These are phyloP conservation scores for Drosophila virilis DNA, from an alignment of 1,140 invertebrate species.

Conservation along the genomic window DNA sequence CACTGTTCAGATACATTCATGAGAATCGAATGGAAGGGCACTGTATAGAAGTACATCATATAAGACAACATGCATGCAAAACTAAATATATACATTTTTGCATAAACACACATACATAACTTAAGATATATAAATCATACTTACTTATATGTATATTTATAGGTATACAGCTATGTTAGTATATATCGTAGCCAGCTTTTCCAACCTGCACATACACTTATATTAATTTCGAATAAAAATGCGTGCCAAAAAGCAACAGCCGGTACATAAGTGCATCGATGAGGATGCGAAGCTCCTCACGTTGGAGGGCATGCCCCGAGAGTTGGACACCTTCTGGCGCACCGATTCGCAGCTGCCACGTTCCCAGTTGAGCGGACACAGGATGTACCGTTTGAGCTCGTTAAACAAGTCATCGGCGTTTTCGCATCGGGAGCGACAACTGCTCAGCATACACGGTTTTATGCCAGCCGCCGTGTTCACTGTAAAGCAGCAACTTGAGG, in stretches of 20 bases:
- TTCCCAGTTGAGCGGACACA: not conserved
- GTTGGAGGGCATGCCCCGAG: constrained; percentile 22
- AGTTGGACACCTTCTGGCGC: constrained; percentile 50
- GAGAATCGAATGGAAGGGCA: no score
- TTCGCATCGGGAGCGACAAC: constrained; percentile 92
- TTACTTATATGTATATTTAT: no score
- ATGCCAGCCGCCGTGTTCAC: constrained; percentile 92
- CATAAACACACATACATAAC: no score
- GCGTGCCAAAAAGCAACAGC: not conserved
- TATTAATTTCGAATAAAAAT: constrained; percentile 2
- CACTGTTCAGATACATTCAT: no score
- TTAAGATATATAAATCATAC: no score
- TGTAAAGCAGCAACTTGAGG: constrained; percentile 92
- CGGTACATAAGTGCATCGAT: constrained; percentile 12
- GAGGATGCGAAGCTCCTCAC: not conserved
- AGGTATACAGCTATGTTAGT: no score
- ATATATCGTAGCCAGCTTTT: not conserved
- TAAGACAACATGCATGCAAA: no score
- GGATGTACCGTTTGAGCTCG: not conserved
- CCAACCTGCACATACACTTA: constrained; percentile 3
- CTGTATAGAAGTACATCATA: no score
- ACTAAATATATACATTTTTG: no score
- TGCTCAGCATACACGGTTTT: constrained; percentile 93
- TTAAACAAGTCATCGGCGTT: constrained; percentile 92
- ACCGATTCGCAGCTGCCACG: not conserved